Evolutionary conservation across 2,113 vertebrate genomes (phyloP).

Genomic region (Corydoras maculifer): DNA sequence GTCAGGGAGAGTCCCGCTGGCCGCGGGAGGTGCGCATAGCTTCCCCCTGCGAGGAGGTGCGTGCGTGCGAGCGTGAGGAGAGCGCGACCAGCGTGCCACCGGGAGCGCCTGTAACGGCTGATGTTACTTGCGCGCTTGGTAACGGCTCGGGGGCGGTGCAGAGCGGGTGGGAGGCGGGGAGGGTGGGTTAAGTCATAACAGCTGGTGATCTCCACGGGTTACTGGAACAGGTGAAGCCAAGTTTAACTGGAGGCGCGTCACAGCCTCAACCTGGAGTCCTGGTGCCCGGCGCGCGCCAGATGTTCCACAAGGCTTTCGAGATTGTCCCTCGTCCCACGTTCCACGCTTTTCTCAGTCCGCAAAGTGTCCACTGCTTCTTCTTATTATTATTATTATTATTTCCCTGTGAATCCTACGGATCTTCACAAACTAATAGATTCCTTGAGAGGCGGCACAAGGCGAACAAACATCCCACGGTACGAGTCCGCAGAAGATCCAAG

Average conservation of each 20-base stretch:
- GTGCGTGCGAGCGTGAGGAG: conserved; percentile 30
- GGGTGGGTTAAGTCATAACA: conserved; percentile 52
- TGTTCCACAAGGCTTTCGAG: no score
- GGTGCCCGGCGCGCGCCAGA: no score
- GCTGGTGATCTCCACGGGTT: conserved; percentile 53
- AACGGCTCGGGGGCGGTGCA: conserved; percentile 42
- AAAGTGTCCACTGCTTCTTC: no score
- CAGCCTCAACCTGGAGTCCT: no score
- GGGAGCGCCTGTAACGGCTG: conserved; percentile 43
- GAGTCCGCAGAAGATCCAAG: no score
- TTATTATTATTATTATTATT: no score
- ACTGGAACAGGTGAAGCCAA: conserved; percentile 66
- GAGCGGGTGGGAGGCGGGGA: conserved; percentile 39
- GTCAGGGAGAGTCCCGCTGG: conserved; percentile 61
- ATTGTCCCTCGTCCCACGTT: no score
- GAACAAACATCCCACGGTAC: no score
- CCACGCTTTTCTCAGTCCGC: no score
- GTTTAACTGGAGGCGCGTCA: conserved; percentile 12
- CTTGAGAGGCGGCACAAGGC: no score
- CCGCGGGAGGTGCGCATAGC: conserved; percentile 59
- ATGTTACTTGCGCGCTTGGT: conserved; percentile 35
- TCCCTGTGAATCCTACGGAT: no score
- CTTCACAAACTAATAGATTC: no score
- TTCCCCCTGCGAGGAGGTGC: conserved; percentile 47
- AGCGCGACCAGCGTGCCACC: conserved; percentile 37